Conservation (phyloP, 2,113 vertebrate species). For the Callopanchax toddi region DNA sequence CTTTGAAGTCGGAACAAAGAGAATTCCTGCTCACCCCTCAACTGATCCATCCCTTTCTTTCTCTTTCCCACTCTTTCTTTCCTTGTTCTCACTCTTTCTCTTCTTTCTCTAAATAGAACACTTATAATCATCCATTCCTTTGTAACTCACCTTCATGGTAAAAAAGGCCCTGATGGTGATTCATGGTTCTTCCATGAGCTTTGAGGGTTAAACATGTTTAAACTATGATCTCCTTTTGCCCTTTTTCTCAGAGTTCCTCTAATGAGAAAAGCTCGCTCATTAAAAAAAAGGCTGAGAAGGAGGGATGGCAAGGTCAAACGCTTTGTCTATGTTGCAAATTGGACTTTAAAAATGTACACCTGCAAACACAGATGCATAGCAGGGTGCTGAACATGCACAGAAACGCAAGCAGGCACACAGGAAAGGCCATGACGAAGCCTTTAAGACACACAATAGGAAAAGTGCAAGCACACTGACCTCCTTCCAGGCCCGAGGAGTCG, state of each 20-base stretch:
- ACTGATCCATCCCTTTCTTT: conserved; percentile 30
- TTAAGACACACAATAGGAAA: conserved; percentile 49
- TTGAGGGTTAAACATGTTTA: conserved; percentile 16
- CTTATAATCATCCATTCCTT: conserved; percentile 67
- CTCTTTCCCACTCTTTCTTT: conserved; percentile 1
- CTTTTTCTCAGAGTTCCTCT: conserved; percentile 17
- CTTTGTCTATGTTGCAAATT: conserved; percentile 36
- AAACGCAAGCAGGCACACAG: conserved; percentile 44
- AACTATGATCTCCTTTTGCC: conserved; percentile 2
- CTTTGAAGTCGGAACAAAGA: conserved; percentile 78
- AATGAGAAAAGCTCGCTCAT: conserved; percentile 24
- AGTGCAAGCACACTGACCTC: conserved; percentile 60
- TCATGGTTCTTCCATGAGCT: background rate
- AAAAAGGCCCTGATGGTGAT: conserved; percentile 23
- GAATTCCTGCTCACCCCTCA: conserved; percentile 54
- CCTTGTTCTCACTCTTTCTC: conserved; percentile 12
- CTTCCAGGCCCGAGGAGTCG: conserved; percentile 47
- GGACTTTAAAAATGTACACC: conserved; percentile 29
- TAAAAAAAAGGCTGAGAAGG: conserved; percentile 13
- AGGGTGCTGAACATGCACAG: conserved; percentile 15
- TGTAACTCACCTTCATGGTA: conserved; percentile 48
- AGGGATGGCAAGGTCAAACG: conserved; percentile 45
- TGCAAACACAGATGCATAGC: conserved; percentile 13
- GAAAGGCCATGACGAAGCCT: conserved; percentile 25
- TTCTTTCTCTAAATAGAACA: conserved; percentile 41